Percentiles rank a stretch among this genome's conserved stretches.
Conservation (phyloP, 2,888 invertebrate genomes). For the Fissipunctia ypsillon region DNA sequence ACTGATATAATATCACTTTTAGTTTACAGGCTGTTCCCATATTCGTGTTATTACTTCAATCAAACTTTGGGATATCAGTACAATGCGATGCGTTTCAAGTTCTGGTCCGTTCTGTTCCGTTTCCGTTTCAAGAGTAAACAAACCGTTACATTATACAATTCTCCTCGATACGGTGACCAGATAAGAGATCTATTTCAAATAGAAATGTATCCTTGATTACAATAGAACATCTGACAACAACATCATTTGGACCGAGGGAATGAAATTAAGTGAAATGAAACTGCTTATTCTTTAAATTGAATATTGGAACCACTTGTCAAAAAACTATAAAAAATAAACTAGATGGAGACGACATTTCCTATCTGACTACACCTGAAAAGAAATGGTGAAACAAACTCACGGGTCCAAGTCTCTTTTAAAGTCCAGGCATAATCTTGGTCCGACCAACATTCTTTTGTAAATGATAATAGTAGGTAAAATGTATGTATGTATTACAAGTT, state of each 20-base stretch:
- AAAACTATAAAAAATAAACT: too few relatives aligned
- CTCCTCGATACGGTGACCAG: slow-evolving; percentile 39
- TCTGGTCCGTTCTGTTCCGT: slow-evolving; percentile 18
- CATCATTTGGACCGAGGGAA: slow-evolving; percentile 1
- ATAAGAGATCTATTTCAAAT: slow-evolving; percentile 46
- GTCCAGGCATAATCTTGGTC: too few relatives aligned
- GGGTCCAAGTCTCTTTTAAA: too few relatives aligned
- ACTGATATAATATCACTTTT: too few relatives aligned
- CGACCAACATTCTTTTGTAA: not conserved
- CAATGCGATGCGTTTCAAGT: slow-evolving; percentile 11
- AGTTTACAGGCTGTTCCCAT: not conserved
- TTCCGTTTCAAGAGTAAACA: slow-evolving; percentile 45
- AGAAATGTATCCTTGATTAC: slow-evolving; percentile 40
- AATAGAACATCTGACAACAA: slow-evolving; percentile 17
- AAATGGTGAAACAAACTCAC: too few relatives aligned
- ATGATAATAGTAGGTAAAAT: too few relatives aligned
- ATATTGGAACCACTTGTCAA: too few relatives aligned
- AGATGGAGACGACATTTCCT: too few relatives aligned
- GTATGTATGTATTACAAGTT: too few relatives aligned
- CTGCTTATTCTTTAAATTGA: too few relatives aligned
- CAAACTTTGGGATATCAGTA: slow-evolving; percentile 17
- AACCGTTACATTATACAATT: slow-evolving; percentile 51
- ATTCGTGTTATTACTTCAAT: slow-evolving; percentile 3
- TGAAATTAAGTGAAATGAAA: too few relatives aligned
- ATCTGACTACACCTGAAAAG: too few relatives aligned